Evolutionary conservation across 2,888 invertebrate species (phyloP).

Genomic region (Tortricodes alternella): DNA sequence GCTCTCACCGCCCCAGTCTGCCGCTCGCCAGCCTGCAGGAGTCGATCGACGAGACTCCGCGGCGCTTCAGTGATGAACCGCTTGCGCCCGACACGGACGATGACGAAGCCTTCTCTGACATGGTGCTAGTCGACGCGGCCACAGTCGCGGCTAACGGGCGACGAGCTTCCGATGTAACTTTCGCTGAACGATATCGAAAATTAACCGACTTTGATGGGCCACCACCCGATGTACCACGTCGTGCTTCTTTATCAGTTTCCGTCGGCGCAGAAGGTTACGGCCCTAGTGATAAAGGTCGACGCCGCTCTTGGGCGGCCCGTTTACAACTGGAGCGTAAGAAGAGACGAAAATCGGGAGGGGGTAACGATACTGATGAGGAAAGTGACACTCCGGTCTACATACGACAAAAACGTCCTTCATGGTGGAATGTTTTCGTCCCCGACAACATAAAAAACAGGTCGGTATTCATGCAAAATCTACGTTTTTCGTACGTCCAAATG

Average conservation of each 20-base stretch:
- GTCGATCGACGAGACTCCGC: slow-evolving; percentile 68
- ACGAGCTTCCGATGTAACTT: slow-evolving; percentile 73
- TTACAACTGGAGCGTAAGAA: slow-evolving; percentile 80
- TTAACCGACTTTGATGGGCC: slow-evolving; percentile 71
- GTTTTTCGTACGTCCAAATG: neutral
- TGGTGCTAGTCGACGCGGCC: slow-evolving; percentile 50
- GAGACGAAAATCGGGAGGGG: slow-evolving; percentile 79
- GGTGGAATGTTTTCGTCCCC: slow-evolving; percentile 95
- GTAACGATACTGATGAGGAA: slow-evolving; percentile 71
- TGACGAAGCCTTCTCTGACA: slow-evolving; percentile 66
- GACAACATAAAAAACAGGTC: slow-evolving; percentile 89
- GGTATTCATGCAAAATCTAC: neutral
- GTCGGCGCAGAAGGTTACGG: slow-evolving; percentile 59
- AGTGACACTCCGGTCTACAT: slow-evolving; percentile 71
- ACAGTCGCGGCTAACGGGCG: slow-evolving; percentile 65
- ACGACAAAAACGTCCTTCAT: slow-evolving; percentile 90
- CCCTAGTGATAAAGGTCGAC: slow-evolving; percentile 78
- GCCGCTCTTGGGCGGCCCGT: slow-evolving; percentile 84
- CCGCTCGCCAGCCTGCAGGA: slow-evolving; percentile 76
- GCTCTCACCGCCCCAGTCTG: slow-evolving; percentile 69
- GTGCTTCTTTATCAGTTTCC: slow-evolving; percentile 73
- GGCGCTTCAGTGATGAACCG: slow-evolving; percentile 70
- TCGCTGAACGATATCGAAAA: slow-evolving; percentile 74
- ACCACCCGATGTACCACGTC: slow-evolving; percentile 68
- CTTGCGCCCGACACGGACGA: slow-evolving; percentile 66